These are phyloP conservation scores for Podarcis lilfordi DNA, from an alignment of 2,797 vertebrate species.

Conservation along the genomic window DNA sequence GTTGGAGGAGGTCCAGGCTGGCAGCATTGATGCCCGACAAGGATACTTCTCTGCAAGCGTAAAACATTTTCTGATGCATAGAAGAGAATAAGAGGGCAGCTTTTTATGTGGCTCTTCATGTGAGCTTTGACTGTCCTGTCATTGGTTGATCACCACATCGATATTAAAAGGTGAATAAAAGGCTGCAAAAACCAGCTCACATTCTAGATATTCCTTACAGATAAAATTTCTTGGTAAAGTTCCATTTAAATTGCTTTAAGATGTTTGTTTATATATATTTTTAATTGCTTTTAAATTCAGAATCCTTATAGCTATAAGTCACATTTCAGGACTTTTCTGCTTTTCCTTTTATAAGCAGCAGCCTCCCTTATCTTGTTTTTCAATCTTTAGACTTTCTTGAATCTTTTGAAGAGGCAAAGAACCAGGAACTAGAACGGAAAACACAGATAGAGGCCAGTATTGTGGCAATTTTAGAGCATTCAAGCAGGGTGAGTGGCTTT, in stretches of 20 bases:
- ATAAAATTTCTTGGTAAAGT: background rate
- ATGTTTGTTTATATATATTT: background rate
- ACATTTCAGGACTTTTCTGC: background rate
- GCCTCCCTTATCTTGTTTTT: slow-evolving; percentile 48
- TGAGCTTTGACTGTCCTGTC: background rate
- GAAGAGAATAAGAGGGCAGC: too few relatives aligned
- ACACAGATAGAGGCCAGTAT: slow-evolving; percentile 83
- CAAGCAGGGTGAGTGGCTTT: slow-evolving; percentile 84
- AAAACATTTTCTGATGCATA: background rate
- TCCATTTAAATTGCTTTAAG: slow-evolving; percentile 27
- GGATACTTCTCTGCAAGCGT: too few relatives aligned
- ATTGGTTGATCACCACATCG: background rate
- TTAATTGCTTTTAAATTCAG: slow-evolving; percentile 47
- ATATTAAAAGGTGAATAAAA: background rate
- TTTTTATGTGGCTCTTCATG: background rate
- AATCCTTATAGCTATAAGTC: slow-evolving; percentile 27
- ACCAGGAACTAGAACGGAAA: slow-evolving; percentile 82
- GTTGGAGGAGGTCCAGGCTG: too few relatives aligned
- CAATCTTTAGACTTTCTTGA: slow-evolving; percentile 84
- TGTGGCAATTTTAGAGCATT: slow-evolving; percentile 87
- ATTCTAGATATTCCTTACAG: background rate
- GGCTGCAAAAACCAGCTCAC: background rate
- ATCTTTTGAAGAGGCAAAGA: slow-evolving; percentile 83
- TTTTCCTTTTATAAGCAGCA: slow-evolving; percentile 9
- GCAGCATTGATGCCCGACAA: too few relatives aligned